Conservation (phyloP, 2,113 vertebrate genomes). For the Leptobrachium ailaonicum region DNA sequence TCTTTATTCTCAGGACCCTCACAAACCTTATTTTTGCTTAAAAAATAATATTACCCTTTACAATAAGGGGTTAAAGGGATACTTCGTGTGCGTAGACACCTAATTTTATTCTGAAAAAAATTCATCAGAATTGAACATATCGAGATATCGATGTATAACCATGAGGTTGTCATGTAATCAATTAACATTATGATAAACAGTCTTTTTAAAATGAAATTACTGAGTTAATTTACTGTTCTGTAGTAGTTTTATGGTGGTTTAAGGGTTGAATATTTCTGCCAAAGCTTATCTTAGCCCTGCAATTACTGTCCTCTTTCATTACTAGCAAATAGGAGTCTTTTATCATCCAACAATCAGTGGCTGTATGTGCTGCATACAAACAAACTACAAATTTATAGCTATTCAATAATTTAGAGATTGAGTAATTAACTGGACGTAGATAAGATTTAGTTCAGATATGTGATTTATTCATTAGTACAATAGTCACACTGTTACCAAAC, state of each 20-base stretch:
- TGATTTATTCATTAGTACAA: not conserved
- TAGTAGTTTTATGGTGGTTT: not conserved
- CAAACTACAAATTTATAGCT: not conserved
- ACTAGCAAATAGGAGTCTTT: not conserved
- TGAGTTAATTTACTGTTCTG: not conserved
- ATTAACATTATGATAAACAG: too few species aligned
- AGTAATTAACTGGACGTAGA: slow-evolving; percentile 3
- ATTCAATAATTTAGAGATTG: slow-evolving; percentile 21
- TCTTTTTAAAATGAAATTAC: too few species aligned
- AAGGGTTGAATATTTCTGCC: not conserved
- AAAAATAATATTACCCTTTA: too few species aligned
- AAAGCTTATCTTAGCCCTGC: not conserved
- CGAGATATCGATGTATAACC: too few species aligned
- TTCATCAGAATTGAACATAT: too few species aligned
- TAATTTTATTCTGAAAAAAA: too few species aligned
- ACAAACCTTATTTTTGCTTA: too few species aligned
- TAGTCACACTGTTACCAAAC: not conserved
- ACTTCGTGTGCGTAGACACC: too few species aligned
- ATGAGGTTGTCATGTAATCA: too few species aligned
- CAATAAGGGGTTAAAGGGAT: too few species aligned
- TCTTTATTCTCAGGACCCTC: too few species aligned
- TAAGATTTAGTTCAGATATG: slow-evolving; percentile 3
- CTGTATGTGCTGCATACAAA: not conserved
- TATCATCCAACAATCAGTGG: not conserved
- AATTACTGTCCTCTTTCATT: not conserved